phyloP scores from a whole-genome alignment of 2,797 vertebrate genomes.

The Nannoperca australis region DNA sequence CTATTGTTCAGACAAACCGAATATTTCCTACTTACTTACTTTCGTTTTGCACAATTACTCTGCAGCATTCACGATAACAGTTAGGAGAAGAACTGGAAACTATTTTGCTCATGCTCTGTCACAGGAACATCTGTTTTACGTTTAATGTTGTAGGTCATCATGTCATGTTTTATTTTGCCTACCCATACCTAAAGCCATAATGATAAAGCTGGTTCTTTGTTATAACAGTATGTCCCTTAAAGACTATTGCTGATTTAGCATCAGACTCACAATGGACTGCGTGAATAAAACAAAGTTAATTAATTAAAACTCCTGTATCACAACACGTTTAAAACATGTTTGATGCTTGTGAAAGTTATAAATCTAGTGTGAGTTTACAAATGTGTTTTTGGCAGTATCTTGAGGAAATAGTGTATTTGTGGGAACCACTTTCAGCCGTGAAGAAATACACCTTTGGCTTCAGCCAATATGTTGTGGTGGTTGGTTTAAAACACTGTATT shows the following conservation, averaged over 20 bases:
- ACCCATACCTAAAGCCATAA: background rate
- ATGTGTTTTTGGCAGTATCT: background rate
- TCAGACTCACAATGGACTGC: background rate
- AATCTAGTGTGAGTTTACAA: background rate
- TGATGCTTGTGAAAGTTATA: background rate
- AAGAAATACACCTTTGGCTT: background rate
- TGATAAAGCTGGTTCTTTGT: background rate
- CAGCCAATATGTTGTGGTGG: background rate
- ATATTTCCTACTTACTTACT: background rate
- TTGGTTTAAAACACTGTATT: background rate
- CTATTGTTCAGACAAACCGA: background rate
- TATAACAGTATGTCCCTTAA: background rate
- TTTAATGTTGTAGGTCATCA: background rate
- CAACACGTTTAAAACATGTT: background rate
- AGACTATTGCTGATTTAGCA: background rate
- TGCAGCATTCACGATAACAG: background rate
- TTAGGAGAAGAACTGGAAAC: background rate
- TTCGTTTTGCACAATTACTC: constrained; percentile 5
- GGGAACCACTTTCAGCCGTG: background rate
- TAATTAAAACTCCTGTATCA: background rate
- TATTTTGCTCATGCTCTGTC: background rate
- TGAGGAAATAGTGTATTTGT: background rate
- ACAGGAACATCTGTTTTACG: background rate
- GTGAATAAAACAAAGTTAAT: background rate
- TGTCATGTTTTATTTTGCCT: background rate